Base-by-base conservation (phyloP, 2,113 vertebrate species). In the Leptosomus discolor region DNA sequence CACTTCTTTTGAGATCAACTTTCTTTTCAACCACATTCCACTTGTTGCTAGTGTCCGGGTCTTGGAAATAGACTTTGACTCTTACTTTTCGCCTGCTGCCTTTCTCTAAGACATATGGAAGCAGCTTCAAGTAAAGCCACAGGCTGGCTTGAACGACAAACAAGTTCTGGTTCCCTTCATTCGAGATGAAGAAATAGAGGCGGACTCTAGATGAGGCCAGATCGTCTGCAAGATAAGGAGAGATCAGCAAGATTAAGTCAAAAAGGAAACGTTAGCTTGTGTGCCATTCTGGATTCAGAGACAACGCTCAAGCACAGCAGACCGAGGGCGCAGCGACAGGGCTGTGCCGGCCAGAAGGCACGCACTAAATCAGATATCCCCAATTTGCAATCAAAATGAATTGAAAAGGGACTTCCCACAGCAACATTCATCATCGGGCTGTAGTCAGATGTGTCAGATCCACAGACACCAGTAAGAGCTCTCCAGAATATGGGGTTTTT, bases 111-210 rank as follows among this genome's bases (percentile, higher is more conserved):
- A 99, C 98, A 8, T 98, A 98, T 4, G 99, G 99, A 92, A 99
- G 98, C 94, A 99, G 97, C 61, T 99, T 99, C 98, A 99, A 99
- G 97, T 99, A 99, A 68, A 99, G 99, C 99, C 99, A 99, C 86
- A 99, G 98, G 98, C 98, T 99, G 96, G 99, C 99, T 97, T 99
- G 99, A 50, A 99, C 98, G 92, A 99, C 99, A 60, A 98, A 99
- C 94, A 99, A 98, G 97, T 99, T 99, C 98, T 99, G 99, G 98
- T 99, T 99, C 71, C 99, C 99, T 97, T 99, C 99, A 8, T 99
- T 99, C 86, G 99, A 99, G 97, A 99, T 98, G 93, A 99, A 98
- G 98, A 99, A 99, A 98, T 98, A 99, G 89, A 99, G 98, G 79
- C 98, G 98, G 54, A 99, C 98, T 97, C 99, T 99, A 87, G 99